Percentiles rank a stretch among this genome's conserved stretches.
phyloP scores from a whole-genome alignment of 2,797 vertebrate species.

The Coluber constrictor region DNA sequence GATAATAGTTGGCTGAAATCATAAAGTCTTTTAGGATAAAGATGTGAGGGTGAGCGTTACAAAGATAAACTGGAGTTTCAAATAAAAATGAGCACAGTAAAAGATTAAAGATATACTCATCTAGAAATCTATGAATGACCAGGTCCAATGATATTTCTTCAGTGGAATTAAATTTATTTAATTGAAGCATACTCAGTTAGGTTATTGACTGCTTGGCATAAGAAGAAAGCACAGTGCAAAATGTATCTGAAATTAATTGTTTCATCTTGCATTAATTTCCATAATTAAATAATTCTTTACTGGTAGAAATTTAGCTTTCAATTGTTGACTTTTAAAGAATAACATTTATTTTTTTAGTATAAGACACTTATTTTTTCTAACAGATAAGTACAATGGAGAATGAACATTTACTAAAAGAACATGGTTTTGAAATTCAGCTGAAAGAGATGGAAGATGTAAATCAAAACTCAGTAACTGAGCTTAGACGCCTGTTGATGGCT shows the following conservation, averaged over 20 bases:
- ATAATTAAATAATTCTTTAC: conserved; percentile 33
- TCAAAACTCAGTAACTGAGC: conserved; percentile 75
- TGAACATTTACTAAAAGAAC: conserved; percentile 83
- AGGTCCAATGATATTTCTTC: not conserved
- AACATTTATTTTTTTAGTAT: rapidly evolving
- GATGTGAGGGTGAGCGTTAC: not conserved
- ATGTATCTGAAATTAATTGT: not conserved
- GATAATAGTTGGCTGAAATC: not conserved
- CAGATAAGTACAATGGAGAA: conserved; percentile 89
- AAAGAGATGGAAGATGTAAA: conserved; percentile 86
- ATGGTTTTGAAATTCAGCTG: conserved; percentile 77
- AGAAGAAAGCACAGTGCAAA: not conserved
- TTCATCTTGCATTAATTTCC: not conserved
- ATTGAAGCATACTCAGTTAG: not conserved
- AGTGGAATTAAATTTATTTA: not conserved
- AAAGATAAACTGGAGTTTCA: not conserved
- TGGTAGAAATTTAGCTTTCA: not conserved
- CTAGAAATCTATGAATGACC: not conserved
- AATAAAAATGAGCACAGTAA: not conserved
- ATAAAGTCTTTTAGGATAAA: not conserved
- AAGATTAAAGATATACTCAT: not conserved
- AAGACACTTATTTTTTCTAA: not conserved
- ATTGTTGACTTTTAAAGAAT: not conserved
- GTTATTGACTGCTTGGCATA: not conserved
- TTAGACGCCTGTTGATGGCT: conserved; percentile 80